These are phyloP conservation scores for Tragelaphus imberbis DNA, from an alignment of 2,113 vertebrate species.

Conservation along the genomic window DNA sequence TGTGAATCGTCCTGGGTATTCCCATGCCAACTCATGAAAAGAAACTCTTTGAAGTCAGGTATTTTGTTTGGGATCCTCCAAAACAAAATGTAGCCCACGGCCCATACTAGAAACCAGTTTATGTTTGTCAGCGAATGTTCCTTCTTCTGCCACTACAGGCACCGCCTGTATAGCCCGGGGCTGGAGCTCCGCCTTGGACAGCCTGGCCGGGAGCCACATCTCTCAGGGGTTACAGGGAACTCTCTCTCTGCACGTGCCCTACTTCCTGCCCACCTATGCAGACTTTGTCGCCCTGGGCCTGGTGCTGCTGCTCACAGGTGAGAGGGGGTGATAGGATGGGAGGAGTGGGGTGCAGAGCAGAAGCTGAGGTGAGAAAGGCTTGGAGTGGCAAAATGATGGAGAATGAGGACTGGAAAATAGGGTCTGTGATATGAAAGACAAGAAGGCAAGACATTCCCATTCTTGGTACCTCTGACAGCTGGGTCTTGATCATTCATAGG, in stretches of 20 bases:
- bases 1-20: neutral
- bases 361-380: neutral
- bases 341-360: rapidly evolving
- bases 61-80: neutral
- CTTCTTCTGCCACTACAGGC: neutral
- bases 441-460: neutral
- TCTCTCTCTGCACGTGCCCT: conserved; percentile 79
- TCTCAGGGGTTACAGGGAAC: neutral
- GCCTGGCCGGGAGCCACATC: neutral
- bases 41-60: neutral
- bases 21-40: neutral
- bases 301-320: conserved; percentile 88
- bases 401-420: conserved; percentile 9
- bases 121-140: neutral
- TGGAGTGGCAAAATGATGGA: too few species aligned
- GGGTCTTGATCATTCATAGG: neutral
- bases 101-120: neutral
- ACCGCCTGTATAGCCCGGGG: neutral
- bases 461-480: neutral
- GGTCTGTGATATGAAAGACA: neutral
- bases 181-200: neutral
- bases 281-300: conserved; percentile 91
- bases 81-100: neutral
- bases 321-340: conserved; percentile 19
- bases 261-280: conserved; percentile 83